A percentile compares a stretch with the other conserved stretches of the same genome.
Evolutionary conservation across 2,797 vertebrate genomes (phyloP).

Genomic region (Gymnothorax javanicus): DNA sequence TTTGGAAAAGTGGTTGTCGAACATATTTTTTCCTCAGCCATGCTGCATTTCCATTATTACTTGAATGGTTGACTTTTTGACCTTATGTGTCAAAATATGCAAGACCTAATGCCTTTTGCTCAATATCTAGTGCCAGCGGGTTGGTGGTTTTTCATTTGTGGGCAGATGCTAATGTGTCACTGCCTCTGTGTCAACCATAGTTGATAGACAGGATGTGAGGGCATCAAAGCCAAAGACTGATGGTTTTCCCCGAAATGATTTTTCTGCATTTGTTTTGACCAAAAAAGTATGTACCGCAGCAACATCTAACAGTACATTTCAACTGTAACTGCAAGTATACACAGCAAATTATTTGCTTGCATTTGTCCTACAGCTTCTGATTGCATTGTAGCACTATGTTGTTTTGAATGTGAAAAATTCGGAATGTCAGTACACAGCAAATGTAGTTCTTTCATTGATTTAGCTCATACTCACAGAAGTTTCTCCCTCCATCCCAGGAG

Average conservation of each 20-base stretch:
- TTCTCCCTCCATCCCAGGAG: too few species aligned
- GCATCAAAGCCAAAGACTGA: background rate
- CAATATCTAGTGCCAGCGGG: background rate
- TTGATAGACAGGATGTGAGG: background rate
- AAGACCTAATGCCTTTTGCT: background rate
- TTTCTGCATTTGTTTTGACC: background rate
- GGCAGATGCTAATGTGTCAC: background rate
- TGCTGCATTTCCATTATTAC: background rate
- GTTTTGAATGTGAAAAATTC: too few species aligned
- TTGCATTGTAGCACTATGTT: too few species aligned
- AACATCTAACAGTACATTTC: too few species aligned
- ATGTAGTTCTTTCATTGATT: too few species aligned
- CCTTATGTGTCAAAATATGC: background rate
- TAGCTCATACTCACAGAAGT: too few species aligned
- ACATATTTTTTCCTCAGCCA: background rate
- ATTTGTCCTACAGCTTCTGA: too few species aligned
- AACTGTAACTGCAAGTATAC: too few species aligned
- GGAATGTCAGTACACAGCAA: too few species aligned
- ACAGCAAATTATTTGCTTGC: too few species aligned
- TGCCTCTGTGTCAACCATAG: background rate
- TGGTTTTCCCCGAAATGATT: background rate
- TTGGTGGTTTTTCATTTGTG: constrained; percentile 2
- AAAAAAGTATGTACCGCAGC: background rate
- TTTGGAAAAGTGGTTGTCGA: too few species aligned
- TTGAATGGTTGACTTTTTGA: background rate